Percentiles rank a stretch among this genome's conserved stretches.
phyloP scores from a whole-genome alignment of 2,797 vertebrate species.

The Halcyon chelicuti region DNA sequence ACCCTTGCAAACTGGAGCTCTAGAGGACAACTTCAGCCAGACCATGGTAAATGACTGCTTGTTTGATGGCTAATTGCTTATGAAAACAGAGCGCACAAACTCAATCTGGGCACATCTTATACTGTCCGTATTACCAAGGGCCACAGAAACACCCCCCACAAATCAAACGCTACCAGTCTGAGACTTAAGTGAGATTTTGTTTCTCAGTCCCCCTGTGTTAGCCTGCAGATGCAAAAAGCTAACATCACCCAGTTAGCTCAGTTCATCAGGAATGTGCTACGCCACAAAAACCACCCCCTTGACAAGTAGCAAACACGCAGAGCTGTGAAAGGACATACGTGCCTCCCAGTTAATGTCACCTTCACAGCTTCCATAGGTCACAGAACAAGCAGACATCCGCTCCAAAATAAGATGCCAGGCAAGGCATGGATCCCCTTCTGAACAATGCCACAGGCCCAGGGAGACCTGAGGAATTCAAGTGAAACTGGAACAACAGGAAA shows the following conservation, averaged over 20 bases:
- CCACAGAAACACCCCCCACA: not conserved
- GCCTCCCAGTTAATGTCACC: conserved; percentile 60
- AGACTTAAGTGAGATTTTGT: not conserved
- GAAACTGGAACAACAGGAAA: not conserved
- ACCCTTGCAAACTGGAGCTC: not conserved
- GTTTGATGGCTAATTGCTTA: not conserved
- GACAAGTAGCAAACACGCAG: not conserved
- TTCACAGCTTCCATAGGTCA: conserved; percentile 54
- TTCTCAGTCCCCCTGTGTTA: not conserved
- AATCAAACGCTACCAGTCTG: not conserved
- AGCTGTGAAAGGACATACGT: not conserved
- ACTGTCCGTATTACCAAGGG: not conserved
- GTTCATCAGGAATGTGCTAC: not conserved
- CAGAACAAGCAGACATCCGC: not conserved
- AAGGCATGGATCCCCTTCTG: not conserved
- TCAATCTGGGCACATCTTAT: not conserved
- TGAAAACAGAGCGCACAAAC: not conserved
- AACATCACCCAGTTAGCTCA: not conserved
- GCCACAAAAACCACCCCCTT: not conserved
- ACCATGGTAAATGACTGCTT: not conserved
- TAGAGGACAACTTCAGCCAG: not conserved
- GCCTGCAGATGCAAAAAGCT: not conserved
- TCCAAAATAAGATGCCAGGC: not conserved
- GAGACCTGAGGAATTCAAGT: not conserved
- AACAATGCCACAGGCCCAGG: not conserved